These are phyloP conservation scores for Ephialtes manifestator DNA, from an alignment of 2,888 invertebrate species.

Conservation along the genomic window DNA sequence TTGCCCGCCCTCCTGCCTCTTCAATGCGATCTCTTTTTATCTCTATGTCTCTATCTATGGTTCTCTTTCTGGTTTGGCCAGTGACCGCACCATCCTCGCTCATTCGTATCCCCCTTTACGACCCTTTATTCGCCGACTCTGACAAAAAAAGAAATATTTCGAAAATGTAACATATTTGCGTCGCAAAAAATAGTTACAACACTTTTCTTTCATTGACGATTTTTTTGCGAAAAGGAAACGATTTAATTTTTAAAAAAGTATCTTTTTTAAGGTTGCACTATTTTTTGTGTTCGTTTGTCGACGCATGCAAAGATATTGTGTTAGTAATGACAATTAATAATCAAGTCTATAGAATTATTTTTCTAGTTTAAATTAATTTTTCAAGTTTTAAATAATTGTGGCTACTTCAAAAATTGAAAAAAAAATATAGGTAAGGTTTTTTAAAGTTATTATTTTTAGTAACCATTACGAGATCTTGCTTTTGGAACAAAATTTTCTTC, in stretches of 20 bases:
- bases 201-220: background rate
- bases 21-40: constrained; percentile 31
- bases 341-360: no score
- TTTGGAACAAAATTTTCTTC: no score
- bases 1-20: constrained; percentile 25
- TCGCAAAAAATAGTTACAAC: constrained; percentile 3
- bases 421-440: no score
- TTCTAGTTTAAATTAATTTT: no score
- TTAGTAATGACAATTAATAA: no score
- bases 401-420: no score
- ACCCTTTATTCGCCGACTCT: constrained; percentile 57
- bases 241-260: background rate
- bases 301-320: no score
- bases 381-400: no score
- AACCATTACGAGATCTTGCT: no score
- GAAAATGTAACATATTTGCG: constrained; percentile 21
- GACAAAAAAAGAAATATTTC: constrained; percentile 24
- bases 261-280: background rate
- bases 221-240: background rate
- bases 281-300: background rate
- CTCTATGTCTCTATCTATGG: constrained; percentile 41
- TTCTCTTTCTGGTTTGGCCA: constrained; percentile 39
- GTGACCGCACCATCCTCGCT: constrained; percentile 50
- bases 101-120: constrained; percentile 59
- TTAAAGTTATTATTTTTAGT: no score